phyloP scores from a whole-genome alignment of 2,797 vertebrate genomes.

The Lutjanus campechanus region DNA sequence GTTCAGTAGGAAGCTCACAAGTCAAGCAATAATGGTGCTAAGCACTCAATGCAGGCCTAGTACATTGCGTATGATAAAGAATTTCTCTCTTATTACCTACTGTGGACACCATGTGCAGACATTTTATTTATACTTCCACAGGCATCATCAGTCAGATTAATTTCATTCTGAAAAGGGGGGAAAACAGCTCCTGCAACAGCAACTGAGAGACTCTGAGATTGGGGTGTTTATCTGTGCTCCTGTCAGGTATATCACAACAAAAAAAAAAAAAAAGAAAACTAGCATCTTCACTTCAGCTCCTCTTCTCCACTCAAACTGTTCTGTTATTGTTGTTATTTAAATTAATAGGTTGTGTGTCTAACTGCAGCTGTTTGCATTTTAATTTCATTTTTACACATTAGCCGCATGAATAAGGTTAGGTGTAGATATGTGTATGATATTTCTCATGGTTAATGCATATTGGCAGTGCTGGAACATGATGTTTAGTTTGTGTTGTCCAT shows the following conservation, averaged over 20 bases:
- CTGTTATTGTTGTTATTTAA: slow-evolving; percentile 20
- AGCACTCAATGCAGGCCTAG: too few relatives aligned
- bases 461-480: slow-evolving; percentile 14
- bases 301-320: slow-evolving; percentile 5
- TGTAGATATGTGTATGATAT: slow-evolving; percentile 6
- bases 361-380: slow-evolving; percentile 24
- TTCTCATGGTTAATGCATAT: slow-evolving; percentile 19
- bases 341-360: slow-evolving; percentile 25
- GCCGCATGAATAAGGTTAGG: slow-evolving; percentile 17
- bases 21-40: too few relatives aligned
- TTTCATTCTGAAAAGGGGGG: slow-evolving; percentile 5
- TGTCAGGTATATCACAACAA: slow-evolving; percentile 32
- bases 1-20: slow-evolving; percentile 13
- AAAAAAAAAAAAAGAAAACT: background rate
- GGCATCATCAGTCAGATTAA: slow-evolving; percentile 35
- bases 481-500: slow-evolving; percentile 38
- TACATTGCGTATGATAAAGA: background rate
- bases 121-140: slow-evolving; percentile 6
- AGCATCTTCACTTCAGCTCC: slow-evolving; percentile 13
- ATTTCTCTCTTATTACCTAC: slow-evolving; percentile 6
- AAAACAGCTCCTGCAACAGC: background rate
- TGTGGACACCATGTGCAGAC: background rate
- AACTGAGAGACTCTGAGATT: slow-evolving; percentile 9
- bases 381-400: slow-evolving; percentile 35
- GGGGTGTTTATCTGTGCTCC: slow-evolving; percentile 26